Conservation (phyloP, 2,113 vertebrate species). For the Myanophis thanlyinensis region DNA sequence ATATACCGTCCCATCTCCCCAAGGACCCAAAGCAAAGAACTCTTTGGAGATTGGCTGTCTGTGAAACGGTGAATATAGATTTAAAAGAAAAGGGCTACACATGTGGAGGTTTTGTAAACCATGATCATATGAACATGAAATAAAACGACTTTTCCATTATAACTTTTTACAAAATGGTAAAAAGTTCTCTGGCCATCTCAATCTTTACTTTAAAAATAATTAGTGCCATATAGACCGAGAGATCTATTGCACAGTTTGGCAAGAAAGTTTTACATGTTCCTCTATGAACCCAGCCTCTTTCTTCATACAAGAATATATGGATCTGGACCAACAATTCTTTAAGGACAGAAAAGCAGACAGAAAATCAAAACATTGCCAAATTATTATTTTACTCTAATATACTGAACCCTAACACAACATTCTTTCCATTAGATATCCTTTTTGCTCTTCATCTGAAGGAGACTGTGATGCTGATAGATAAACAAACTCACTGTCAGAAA, state of each 20-base stretch:
- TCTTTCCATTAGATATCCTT: not conserved
- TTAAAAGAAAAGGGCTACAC: not conserved
- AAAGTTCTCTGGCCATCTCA: not conserved
- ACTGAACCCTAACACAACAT: not conserved
- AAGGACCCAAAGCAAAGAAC: not conserved
- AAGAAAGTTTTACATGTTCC: not conserved
- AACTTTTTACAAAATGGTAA: not conserved
- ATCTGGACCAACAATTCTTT: not conserved
- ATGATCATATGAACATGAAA: not conserved
- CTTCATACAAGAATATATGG: not conserved
- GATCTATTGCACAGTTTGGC: not conserved
- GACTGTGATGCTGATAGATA: not conserved
- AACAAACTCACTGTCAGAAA: constrained; percentile 3
- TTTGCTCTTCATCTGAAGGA: not conserved
- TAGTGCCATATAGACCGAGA: not conserved
- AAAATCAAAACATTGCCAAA: not conserved
- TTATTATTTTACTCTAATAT: not conserved
- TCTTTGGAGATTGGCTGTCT: not conserved
- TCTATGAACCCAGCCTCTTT: not conserved
- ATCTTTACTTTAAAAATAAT: not conserved
- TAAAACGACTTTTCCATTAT: not conserved
- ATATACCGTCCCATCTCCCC: too few species aligned
- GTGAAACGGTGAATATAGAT: not conserved
- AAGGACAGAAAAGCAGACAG: not conserved
- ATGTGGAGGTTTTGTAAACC: not conserved